Base-by-base conservation (phyloP, 2,888 invertebrate genomes). In the Pheosia tremula region DNA sequence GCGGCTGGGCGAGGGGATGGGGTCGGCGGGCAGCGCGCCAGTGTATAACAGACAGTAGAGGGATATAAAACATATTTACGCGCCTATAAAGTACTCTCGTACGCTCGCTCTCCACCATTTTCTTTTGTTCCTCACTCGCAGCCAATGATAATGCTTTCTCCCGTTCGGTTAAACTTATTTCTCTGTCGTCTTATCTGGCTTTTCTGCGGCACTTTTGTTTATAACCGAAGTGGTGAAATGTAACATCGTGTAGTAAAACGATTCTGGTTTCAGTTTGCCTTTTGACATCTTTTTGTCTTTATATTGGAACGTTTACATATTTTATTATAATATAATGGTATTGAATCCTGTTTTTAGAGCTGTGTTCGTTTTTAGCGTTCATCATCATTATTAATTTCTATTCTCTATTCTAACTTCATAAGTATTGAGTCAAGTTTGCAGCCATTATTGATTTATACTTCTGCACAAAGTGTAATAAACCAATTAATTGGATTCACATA, bases 21-120 rank as follows among this genome's bases (percentile, higher is more conserved):
- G 80, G 39, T 83, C 81, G 89, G 81, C 80, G 84, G 86, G 83
- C 86, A 87, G 88, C 90, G 88, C 89, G 90, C 91, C 92, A 91
- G 88, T 93, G 90, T 92, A 93, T 92, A 93, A 93, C 93, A 93
- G 93, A 92, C 93, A 93, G 90, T 93, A 91, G 93, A 93, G 90
- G 90, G 92, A 92, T 93, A 93, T 93, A 93, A 93, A 93, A 93
- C 93, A 93, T 93, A 93, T 93, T 93, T 93, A 93, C 93, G 93
- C 93, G 93, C 93, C 93, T 93, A 93, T 93, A 93, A 93, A 93
- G 93, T 92, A 93, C 93, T 93, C 92, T 93, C 89, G 92, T 93
- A 90, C 92, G 90, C 88, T 91, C 88, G 87, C 90, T 90, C 91
- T 92, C 90, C 85, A 91, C 90, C 89, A 90, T 92, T 93, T 92